Evolutionary conservation across 2,113 vertebrate genomes (phyloP), one percentile per base, ranked within the genome.

Genomic region (Daubentonia madagascariensis): DNA sequence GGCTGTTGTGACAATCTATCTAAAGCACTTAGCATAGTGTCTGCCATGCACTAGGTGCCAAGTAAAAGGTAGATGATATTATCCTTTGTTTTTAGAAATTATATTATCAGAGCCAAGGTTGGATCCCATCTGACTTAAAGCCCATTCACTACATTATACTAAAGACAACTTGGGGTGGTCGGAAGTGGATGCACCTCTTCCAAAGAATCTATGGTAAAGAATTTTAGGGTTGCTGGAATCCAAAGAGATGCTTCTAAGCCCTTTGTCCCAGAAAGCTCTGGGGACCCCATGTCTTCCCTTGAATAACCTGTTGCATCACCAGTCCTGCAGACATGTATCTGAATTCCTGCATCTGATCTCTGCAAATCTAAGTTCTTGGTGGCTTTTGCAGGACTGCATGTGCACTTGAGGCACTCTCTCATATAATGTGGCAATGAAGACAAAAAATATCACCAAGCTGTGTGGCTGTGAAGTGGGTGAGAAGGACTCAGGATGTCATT

Each of bases 281-380:
- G 73, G 48, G n/a, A 25, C 13, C 17, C 23, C 8, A 52, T 45
- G 8, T 17, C 5, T 8, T 35, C 17, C 18, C 32, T 65, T 23
- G 35, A 25, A 37, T 30, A 48, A 76, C 7, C 40, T 28, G 16
- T 10, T 43, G 76, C 65, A 12, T 22, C 28, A 13, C 25, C 23
- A 23, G 8, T 43, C 48, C 37, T 32, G 4, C 57, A 70, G 65
- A 59, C 4, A 0, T 7, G 12, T 10, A 17, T 25, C 80, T 20
- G 11, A 67, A 32, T 17, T 52, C 78, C 72, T 37, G 20, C 1
- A 0, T 50, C 1, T 40, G 28, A 20, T 45, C 48, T 57, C 50
- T 2, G 0, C 59, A 52, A 8, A n/a, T 11, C n/a, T 18, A 4
- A 2, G 14, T 43, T 8, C 43, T 57, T 13, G 6, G 18, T 50